Evolutionary conservation across 2,113 vertebrate genomes (phyloP), one percentile per base, ranked within the genome.

Genomic region (Martes martes): DNA sequence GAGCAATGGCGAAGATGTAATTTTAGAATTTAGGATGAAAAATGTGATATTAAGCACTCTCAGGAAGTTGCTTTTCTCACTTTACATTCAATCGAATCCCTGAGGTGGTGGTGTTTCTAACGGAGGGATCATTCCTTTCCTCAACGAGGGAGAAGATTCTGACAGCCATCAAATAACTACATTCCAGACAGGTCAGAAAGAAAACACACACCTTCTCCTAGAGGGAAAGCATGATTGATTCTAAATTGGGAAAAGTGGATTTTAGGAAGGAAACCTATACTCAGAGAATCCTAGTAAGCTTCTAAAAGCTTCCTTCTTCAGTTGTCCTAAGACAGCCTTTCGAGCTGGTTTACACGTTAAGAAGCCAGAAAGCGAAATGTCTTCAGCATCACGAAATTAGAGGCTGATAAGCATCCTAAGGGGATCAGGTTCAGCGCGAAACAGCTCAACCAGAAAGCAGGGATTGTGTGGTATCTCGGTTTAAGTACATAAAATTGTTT

Each of bases 261-360:
- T 92, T 95, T 76, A 63, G 55, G 78, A 96, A 89, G 31, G 47
- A 8, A 57, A 55, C 4, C 2, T 59, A 57, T 52, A 36, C 63
- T 86, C 42, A 47, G 33, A 94, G 79, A 97, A 95, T 95, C 61
- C 47, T 96, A 94, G 83, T 82, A 63, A 74, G 47, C 13, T 89
- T 95, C 91, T 89, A 80, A 93, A 94, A 7, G 24, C 13, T 28
- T 59, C 31, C 39, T 86, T 91, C 45, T 89, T 86, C 65, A 78
- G 0, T 83, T 31, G 50, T 85, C 42, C 89, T 55, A n/a, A n/a
- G 61, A 94, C 74, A n/a, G 19, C 42, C 55, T 86, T 96, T 78
- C 42, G 74, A 85, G 28, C 47, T 92, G 73, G 26, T 67, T 92
- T 85, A 59, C 31, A 84, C 6, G 18, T 18, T 63, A 96, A 96